Evolutionary conservation across 2,113 vertebrate species (phyloP).

Genomic region (Grantiella picta): DNA sequence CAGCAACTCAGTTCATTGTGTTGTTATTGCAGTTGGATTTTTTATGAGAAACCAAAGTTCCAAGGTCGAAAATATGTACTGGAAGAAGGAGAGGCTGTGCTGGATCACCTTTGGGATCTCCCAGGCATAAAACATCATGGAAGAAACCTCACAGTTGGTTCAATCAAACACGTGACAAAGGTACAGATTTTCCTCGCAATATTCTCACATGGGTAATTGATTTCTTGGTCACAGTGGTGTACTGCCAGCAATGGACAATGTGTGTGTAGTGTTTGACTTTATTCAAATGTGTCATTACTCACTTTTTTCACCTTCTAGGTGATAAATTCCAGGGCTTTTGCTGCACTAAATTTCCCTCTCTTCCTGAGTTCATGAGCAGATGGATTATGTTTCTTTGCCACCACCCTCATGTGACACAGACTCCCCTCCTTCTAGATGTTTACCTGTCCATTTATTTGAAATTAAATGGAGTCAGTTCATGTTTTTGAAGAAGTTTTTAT

Average conservation of each 20-base stretch:
- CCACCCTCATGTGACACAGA: neutral
- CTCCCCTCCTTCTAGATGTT: neutral
- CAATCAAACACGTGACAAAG: slow-evolving; percentile 79
- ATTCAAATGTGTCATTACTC: neutral
- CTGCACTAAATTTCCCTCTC: neutral
- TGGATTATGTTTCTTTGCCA: neutral
- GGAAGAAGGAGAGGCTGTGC: slow-evolving; percentile 81
- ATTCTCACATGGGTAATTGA: neutral
- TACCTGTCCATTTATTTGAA: neutral
- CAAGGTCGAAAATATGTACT: slow-evolving; percentile 77
- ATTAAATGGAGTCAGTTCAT: neutral
- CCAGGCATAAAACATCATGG: slow-evolving; percentile 29
- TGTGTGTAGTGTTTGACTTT: neutral
- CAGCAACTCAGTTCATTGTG: neutral
- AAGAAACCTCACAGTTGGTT: slow-evolving; percentile 74
- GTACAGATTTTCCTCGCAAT: slow-evolving; percentile 51
- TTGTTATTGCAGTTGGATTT: slow-evolving; percentile 78
- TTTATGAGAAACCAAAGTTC: slow-evolving; percentile 82
- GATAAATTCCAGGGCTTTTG: neutral
- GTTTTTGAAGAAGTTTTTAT: neutral
- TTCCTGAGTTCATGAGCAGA: neutral
- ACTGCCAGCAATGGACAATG: neutral
- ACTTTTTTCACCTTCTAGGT: neutral
- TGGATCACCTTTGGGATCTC: slow-evolving; percentile 70
- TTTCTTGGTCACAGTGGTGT: neutral